phyloP scores from a whole-genome alignment of 2,888 invertebrate species.

The Drosophila yooni region DNA sequence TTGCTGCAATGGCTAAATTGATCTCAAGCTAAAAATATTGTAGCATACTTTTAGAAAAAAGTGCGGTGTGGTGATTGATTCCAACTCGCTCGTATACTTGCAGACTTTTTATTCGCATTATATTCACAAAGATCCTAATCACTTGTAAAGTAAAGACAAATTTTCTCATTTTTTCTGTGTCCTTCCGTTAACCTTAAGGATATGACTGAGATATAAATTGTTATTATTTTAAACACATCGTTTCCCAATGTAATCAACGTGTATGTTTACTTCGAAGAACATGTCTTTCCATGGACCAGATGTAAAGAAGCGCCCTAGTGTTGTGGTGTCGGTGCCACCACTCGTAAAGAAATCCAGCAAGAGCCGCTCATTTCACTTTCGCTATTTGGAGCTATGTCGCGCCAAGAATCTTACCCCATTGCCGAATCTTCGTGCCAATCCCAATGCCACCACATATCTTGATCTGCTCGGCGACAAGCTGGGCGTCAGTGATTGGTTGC shows the following conservation, averaged over 20 bases:
- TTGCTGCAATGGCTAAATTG: not conserved
- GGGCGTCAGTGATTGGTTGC: conserved; percentile 91
- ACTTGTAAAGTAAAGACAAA: not conserved
- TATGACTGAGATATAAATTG: not conserved
- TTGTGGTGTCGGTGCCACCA: conserved; percentile 52
- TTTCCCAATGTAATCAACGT: not conserved
- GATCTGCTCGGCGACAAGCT: conserved; percentile 92
- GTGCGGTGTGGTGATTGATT: not conserved
- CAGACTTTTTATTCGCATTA: not conserved
- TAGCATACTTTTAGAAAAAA: not conserved
- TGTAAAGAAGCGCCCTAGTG: conserved; percentile 33
- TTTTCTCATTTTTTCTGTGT: not conserved
- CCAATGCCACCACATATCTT: conserved; percentile 86
- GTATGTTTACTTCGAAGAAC: conserved; percentile 13
- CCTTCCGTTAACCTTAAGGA: not conserved
- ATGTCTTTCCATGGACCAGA: conserved; percentile 57
- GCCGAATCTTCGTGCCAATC: conserved; percentile 80
- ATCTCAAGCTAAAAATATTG: not conserved
- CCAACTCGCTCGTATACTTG: not conserved
- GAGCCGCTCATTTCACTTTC: conserved; percentile 83
- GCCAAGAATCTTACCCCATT: conserved; percentile 82
- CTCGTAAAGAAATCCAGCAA: conserved; percentile 81
- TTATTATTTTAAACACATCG: not conserved
- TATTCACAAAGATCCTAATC: not conserved
- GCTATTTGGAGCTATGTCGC: conserved; percentile 84